Conservation (phyloP, 2,797 vertebrate genomes). For the Alexandromys oeconomus region DNA sequence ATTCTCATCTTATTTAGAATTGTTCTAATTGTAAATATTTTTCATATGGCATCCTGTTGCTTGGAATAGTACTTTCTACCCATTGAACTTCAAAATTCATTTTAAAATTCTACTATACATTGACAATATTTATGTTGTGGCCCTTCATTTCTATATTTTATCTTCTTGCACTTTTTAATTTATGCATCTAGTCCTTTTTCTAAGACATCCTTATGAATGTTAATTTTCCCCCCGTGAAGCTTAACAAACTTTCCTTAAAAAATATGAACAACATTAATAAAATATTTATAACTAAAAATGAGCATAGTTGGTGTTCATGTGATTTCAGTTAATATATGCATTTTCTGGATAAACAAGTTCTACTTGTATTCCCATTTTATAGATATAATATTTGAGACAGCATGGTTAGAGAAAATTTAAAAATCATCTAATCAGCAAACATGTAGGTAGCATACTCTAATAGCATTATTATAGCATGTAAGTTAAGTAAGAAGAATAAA, state of each 20-base stretch:
- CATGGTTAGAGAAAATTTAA: not conserved
- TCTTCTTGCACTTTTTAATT: not conserved
- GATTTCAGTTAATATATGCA: not conserved
- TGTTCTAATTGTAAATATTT: not conserved
- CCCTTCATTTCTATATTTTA: not conserved
- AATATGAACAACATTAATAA: not conserved
- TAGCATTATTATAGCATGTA: not conserved
- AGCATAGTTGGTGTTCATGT: not conserved
- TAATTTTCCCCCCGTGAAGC: not conserved
- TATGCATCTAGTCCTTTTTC: not conserved
- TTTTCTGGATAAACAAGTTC: not conserved
- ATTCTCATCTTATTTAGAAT: not conserved
- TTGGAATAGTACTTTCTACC: not conserved
- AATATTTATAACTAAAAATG: not conserved
- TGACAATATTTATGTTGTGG: not conserved
- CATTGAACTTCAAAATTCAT: not conserved
- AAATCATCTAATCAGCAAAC: not conserved
- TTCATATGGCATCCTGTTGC: not conserved
- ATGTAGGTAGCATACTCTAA: not conserved
- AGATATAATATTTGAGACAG: not conserved
- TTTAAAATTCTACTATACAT: not conserved
- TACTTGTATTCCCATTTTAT: not conserved
- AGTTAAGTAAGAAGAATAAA: not conserved
- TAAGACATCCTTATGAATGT: not conserved
- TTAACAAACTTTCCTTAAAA: not conserved